These are phyloP conservation scores for Decapterus maruadsi DNA, from an alignment of 2,797 vertebrate genomes.

Conservation along the genomic window DNA sequence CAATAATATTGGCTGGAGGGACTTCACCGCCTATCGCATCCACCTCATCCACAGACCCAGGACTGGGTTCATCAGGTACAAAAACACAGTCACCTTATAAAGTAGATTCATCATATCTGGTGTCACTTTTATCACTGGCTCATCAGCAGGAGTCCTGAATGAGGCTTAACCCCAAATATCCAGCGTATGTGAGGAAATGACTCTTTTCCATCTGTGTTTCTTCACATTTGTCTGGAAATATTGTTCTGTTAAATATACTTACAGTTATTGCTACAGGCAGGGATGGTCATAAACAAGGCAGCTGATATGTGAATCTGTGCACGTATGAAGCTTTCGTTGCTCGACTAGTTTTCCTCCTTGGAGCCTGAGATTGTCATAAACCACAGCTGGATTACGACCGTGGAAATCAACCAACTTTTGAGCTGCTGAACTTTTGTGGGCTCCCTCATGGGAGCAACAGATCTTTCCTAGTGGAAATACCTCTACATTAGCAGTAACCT, in stretches of 20 bases:
- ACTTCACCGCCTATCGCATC: slow-evolving; percentile 96
- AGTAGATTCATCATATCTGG: not conserved
- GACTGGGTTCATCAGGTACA: slow-evolving; percentile 96
- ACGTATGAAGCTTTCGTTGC: slow-evolving; percentile 3
- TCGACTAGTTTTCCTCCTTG: slow-evolving; percentile 6
- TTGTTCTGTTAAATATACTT: not conserved
- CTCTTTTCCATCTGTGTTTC: not conserved
- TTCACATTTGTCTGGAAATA: not conserved
- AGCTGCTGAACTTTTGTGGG: not conserved
- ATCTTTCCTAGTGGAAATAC: slow-evolving; percentile 22
- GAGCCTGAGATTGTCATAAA: slow-evolving; percentile 28
- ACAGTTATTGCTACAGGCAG: not conserved
- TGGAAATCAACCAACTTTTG: slow-evolving; percentile 21
- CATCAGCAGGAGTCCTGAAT: slow-evolving; percentile 14
- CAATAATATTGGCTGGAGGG: slow-evolving; percentile 96
- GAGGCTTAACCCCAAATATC: slow-evolving; percentile 5
- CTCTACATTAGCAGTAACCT: not conserved
- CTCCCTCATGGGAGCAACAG: slow-evolving; percentile 7
- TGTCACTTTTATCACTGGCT: not conserved
- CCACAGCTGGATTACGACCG: slow-evolving; percentile 31
- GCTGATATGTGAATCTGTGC: not conserved
- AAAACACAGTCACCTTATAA: not conserved
- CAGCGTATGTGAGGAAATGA: not conserved
- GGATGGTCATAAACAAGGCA: slow-evolving; percentile 5
- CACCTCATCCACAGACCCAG: slow-evolving; percentile 96